A percentile compares a stretch with the other conserved stretches of the same genome.
Conservation (phyloP, 2,113 vertebrate species). For the Condylura cristata region DNA sequence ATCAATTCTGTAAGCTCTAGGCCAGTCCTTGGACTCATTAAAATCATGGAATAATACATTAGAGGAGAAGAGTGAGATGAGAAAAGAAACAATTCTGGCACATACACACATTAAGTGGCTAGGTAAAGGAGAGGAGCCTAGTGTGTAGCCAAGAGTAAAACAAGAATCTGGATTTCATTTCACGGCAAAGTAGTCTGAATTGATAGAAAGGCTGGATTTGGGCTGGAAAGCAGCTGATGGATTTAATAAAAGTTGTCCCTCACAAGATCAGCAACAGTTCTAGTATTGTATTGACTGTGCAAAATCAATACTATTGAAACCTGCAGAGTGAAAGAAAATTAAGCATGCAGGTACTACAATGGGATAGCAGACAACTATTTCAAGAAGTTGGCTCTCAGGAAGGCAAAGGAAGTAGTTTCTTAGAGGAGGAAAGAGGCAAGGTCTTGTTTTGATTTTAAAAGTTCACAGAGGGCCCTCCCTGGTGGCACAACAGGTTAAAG, state of each 20-base stretch:
- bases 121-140: neutral
- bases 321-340: neutral
- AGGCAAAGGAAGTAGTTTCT: neutral
- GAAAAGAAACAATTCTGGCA: neutral
- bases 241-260: neutral
- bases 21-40: neutral
- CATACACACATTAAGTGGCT: neutral
- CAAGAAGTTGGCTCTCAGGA: neutral
- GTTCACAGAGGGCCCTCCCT: too few species aligned
- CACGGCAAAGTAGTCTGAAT: neutral
- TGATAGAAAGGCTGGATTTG: neutral
- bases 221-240: neutral
- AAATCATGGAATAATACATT: neutral
- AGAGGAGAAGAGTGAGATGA: neutral
- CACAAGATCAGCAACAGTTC: neutral
- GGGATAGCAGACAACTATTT: neutral
- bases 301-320: neutral
- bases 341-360: rapidly evolving
- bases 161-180: neutral
- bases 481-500: too few species aligned
- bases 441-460: neutral
- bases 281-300: neutral
- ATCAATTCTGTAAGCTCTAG: neutral
- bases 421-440: neutral
- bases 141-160: neutral